Conservation (phyloP, 2,888 invertebrate species). For the Eupithecia insigniata region DNA sequence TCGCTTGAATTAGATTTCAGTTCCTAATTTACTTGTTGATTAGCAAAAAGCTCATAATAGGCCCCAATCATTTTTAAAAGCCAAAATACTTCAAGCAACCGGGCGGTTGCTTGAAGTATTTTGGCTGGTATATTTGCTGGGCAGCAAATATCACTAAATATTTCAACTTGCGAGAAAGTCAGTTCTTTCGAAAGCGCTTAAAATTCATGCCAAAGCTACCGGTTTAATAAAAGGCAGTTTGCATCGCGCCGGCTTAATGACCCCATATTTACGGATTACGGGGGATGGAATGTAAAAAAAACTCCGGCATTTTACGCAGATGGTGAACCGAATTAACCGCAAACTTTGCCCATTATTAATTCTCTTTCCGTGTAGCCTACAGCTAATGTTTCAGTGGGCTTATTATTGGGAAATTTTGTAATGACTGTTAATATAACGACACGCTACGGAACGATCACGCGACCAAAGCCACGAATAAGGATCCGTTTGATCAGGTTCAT, state of each 20-base stretch:
- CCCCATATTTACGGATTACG: conserved; percentile 64
- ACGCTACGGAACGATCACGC: conserved; percentile 72
- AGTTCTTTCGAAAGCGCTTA: conserved; percentile 13
- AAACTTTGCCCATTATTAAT: conserved; percentile 80
- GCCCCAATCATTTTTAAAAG: background rate
- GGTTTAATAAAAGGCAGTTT: conserved; percentile 48
- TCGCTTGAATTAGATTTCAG: no score
- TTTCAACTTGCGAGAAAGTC: conserved; percentile 3
- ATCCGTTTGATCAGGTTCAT: conserved; percentile 61
- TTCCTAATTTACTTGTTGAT: background rate
- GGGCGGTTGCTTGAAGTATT: no score
- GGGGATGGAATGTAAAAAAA: conserved; percentile 62
- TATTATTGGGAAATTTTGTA: conserved; percentile 81
- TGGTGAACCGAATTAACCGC: conserved; percentile 70
- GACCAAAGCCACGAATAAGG: conserved; percentile 58
- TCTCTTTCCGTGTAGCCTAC: conserved; percentile 76
- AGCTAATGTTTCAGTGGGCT: conserved; percentile 74
- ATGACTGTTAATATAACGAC: conserved; percentile 79
- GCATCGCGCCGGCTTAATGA: conserved; percentile 58
- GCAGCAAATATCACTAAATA: conserved; percentile 6
- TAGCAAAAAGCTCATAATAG: background rate
- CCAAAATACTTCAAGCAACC: background rate
- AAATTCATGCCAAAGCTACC: conserved; percentile 35
- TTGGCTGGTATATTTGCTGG: no score
- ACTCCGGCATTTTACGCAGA: conserved; percentile 70